Conservation (phyloP, 2,888 invertebrate genomes). For the Habrosyne pyritoides region DNA sequence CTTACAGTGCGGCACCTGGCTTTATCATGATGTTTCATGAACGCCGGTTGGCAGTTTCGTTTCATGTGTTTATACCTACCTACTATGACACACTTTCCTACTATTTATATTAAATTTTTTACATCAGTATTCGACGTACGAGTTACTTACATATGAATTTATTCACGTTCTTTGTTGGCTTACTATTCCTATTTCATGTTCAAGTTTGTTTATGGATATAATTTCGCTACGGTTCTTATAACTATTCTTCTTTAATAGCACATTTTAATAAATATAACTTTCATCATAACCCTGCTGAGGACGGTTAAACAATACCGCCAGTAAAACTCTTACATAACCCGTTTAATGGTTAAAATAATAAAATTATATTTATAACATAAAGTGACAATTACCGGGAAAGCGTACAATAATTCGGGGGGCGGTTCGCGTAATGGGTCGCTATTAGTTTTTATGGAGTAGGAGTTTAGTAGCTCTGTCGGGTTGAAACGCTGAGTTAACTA, state of each 20-base stretch:
- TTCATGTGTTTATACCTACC: constrained; percentile 14
- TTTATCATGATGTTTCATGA: constrained; percentile 16
- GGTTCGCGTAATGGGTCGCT: constrained; percentile 47
- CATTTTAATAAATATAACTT: background rate
- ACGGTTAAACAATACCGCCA: background rate
- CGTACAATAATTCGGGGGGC: constrained; percentile 31
- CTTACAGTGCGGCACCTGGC: constrained; percentile 11
- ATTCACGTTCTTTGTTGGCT: constrained; percentile 24
- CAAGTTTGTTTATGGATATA: background rate
- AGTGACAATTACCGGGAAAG: constrained; percentile 33
- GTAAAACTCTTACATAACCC: constrained; percentile 1
- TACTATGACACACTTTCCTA: constrained; percentile 18
- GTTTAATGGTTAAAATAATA: constrained; percentile 10
- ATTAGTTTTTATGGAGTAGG: constrained; percentile 64
- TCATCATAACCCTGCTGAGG: background rate
- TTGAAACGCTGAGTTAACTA: constrained; percentile 42
- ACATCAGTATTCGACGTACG: constrained; percentile 30
- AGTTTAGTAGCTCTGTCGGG: constrained; percentile 37
- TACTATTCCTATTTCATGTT: background rate
- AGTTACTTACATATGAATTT: constrained; percentile 30
- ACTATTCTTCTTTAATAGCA: background rate
- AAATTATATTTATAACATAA: constrained; percentile 20
- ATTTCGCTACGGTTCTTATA: background rate
- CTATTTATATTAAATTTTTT: constrained; percentile 26
- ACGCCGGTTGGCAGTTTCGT: constrained; percentile 6